A percentile compares a stretch with the other conserved stretches of the same genome.
phyloP scores from a whole-genome alignment of 2,888 invertebrate genomes.

The Miltochrista miniata region DNA sequence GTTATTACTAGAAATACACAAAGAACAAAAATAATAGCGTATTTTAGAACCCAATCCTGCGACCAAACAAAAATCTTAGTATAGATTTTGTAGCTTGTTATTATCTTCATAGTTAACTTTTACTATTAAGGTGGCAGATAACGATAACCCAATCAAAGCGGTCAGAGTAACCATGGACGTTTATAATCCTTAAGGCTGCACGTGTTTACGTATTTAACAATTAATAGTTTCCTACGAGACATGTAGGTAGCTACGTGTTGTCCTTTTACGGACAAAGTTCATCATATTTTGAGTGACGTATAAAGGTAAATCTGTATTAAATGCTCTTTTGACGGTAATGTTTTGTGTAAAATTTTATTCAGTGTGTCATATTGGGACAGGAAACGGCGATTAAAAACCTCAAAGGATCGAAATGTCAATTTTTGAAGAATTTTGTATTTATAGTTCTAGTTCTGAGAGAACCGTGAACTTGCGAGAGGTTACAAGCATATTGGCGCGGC shows the following conservation, averaged over 20 bases:
- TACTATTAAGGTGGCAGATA: too few relatives aligned
- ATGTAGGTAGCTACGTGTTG: conserved; percentile 27
- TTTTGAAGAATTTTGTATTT: conserved; percentile 16
- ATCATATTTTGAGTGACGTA: conserved; percentile 74
- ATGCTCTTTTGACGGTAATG: conserved; percentile 71
- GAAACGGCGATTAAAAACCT: conserved; percentile 61
- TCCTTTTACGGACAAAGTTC: conserved; percentile 46
- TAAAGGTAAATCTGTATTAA: conserved; percentile 73
- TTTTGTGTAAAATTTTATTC: conserved; percentile 54
- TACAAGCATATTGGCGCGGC: too few relatives aligned
- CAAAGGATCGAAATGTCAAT: conserved; percentile 47
- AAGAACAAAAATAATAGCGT: too few relatives aligned
- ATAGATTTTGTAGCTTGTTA: too few relatives aligned
- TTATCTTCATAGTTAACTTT: too few relatives aligned
- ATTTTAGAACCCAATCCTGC: too few relatives aligned
- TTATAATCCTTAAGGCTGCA: conserved; percentile 11
- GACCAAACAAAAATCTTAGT: too few relatives aligned
- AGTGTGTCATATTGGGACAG: conserved; percentile 61
- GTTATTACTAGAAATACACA: too few relatives aligned
- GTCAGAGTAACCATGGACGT: too few relatives aligned
- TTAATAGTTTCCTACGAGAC: conserved; percentile 24
- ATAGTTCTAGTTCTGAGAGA: not conserved
- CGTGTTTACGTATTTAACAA: conserved; percentile 31
- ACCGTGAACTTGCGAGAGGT: too few relatives aligned
- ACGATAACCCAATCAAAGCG: too few relatives aligned